Conservation (phyloP, 2,113 vertebrate species). For the Leptocoma aspasia region DNA sequence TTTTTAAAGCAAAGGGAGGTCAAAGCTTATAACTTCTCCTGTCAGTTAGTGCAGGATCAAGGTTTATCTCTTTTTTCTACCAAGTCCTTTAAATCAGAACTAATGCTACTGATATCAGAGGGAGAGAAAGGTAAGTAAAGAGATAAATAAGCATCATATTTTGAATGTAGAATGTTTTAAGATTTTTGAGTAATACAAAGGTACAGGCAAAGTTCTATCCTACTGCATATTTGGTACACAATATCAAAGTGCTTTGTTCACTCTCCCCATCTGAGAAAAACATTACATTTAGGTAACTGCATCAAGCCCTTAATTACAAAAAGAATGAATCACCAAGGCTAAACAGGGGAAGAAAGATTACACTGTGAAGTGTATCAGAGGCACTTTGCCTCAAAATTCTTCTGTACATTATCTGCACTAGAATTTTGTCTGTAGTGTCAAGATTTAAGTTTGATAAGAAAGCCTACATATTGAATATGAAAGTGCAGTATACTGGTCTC, state of each 20-base stretch:
- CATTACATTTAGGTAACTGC: background rate
- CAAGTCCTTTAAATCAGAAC: background rate
- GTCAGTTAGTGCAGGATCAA: background rate
- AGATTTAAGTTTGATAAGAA: background rate
- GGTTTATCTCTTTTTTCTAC: background rate
- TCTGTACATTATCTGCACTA: background rate
- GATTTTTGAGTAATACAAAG: background rate
- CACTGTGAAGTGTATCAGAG: background rate
- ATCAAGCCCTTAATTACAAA: background rate
- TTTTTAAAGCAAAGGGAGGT: background rate
- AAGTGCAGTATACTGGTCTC: background rate
- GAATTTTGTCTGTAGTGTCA: background rate
- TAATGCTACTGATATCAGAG: background rate
- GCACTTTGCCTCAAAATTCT: background rate
- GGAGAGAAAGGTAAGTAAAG: background rate
- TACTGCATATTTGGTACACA: background rate
- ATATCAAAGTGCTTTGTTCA: background rate
- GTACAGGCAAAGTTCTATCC: background rate
- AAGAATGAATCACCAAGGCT: background rate
- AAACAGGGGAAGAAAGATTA: background rate
- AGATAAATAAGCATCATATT: background rate
- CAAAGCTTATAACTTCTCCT: background rate
- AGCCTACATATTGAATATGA: background rate
- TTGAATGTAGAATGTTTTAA: background rate
- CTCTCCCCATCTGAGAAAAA: background rate